These are phyloP conservation scores for Andrena dorsata DNA, from an alignment of 2,888 invertebrate species.

Conservation along the genomic window DNA sequence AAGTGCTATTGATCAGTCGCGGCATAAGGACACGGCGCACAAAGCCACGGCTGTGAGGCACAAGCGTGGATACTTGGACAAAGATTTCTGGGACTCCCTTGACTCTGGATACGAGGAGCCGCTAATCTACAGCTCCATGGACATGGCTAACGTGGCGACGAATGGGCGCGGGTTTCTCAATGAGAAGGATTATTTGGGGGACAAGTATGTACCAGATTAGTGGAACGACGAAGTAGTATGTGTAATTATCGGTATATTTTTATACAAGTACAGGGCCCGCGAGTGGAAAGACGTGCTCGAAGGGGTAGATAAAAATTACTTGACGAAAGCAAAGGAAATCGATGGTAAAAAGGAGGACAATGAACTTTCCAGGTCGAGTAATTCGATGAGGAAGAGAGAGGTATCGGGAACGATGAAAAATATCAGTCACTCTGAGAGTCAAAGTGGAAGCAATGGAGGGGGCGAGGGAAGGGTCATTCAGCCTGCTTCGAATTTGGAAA, in stretches of 20 bases:
- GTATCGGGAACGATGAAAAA: not conserved
- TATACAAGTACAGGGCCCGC: conserved; percentile 26
- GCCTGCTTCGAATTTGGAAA: not conserved
- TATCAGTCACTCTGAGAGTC: not conserved
- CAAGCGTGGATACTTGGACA: conserved; percentile 70
- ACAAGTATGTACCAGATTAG: conserved; percentile 35
- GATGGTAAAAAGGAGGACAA: not conserved
- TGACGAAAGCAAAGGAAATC: not conserved
- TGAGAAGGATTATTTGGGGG: not conserved
- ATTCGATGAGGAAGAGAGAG: not conserved
- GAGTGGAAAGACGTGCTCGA: not conserved
- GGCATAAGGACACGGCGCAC: conserved; percentile 57
- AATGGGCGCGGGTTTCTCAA: not conserved
- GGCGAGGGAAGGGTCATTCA: not conserved
- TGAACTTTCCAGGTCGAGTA: not conserved
- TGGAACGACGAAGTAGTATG: too few species aligned
- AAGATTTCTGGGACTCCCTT: conserved; percentile 51
- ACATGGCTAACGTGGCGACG: conserved; percentile 21
- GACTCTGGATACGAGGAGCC: conserved; percentile 72
- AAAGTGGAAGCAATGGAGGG: not conserved
- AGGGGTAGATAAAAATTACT: not conserved
- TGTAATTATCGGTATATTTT: conserved; percentile 3
- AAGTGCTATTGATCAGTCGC: conserved; percentile 43
- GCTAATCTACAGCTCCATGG: conserved; percentile 65
- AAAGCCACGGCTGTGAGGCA: conserved; percentile 62